Percentiles rank a stretch among this genome's conserved stretches.
Evolutionary conservation across 2,113 vertebrate species (phyloP).

Genomic region (Camelus dromedarius): DNA sequence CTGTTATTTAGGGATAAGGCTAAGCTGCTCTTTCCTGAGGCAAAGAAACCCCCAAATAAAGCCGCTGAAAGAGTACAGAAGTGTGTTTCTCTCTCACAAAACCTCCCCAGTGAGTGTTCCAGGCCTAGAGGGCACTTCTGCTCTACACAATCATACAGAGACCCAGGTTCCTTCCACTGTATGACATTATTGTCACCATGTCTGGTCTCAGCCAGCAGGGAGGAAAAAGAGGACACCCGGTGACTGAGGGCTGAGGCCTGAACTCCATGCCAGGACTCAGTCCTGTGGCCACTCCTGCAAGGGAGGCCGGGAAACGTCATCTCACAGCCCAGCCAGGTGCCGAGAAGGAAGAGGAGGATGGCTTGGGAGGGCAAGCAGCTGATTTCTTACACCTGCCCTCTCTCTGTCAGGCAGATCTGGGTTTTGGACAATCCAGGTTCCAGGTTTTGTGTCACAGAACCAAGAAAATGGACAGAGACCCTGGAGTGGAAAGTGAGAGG

Average conservation of each 20-base stretch:
- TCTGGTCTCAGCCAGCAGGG: neutral
- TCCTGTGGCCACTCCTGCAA: neutral
- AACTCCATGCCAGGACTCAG: neutral
- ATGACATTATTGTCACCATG: neutral
- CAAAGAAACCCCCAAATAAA: neutral
- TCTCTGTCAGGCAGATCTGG: neutral
- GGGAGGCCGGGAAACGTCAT: neutral
- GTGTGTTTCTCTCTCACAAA: neutral
- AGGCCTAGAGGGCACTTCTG: neutral
- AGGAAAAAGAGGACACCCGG: neutral
- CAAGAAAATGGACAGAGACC: neutral
- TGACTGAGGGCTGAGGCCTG: neutral
- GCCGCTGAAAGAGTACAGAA: neutral
- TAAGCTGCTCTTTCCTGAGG: neutral
- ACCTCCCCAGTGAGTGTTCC: neutral
- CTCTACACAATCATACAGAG: neutral
- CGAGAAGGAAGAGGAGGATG: rapidly evolving
- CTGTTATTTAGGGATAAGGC: neutral
- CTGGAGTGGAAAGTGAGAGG: neutral
- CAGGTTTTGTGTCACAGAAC: neutral
- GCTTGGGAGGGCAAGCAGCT: neutral
- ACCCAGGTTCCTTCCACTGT: neutral
- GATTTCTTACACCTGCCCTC: neutral
- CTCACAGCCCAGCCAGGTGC: neutral
- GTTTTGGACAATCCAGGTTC: neutral